Evolutionary conservation across 37 sponge, comb jelly and placozoan species (phyloP), one percentile per base, ranked within the genome.

Genomic region (Amphimedon queenslandica): DNA sequence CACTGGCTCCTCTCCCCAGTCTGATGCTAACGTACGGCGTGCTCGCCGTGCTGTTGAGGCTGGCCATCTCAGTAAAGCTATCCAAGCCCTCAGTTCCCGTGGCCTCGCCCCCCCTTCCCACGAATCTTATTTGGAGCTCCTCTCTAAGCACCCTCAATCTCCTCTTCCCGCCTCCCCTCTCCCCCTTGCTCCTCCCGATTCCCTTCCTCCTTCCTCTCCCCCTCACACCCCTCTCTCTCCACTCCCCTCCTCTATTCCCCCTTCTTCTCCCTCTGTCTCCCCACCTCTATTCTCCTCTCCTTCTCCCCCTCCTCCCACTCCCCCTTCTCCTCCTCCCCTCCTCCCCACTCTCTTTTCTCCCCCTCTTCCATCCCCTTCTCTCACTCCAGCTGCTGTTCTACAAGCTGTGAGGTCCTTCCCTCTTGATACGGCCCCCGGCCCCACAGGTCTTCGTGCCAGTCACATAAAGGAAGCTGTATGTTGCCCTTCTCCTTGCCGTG

Each of bases 391-490:
- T n/a, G n/a, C n/a, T n/a, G 65, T 75, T 33, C 5, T 40, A 4
- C 37, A 27, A 31, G 8, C 18, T 16, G 11, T 63, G 8, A 24
- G 20, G 32, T 63, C 42, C 31, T 76, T 76, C 55, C 77, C 77
- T 31, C 41, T 23, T 4, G 77, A 36, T 21, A 34, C 77, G 20
- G 36, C 36, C 33, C 77, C 67, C 1, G 77, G 67, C 36, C 28
- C 31, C 20, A n/a, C 32, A 8, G 18, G 64, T 25, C 66, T 76
- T 4, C 18, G 66, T 16, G 40, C 77, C 27, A 42, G 31, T 31
- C 77, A 76, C 23, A 53, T 76, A 8, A 40, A 53, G 66, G 77
- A 76, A 51, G 77, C 66, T 28, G 53, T 76, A 3, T 64, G 23
- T 28, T 64, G 67, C 30, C 66, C 66, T 25, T 66, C 77, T 42